A percentile compares a stretch with the other conserved stretches of the same genome.
These are phyloP conservation scores for Drosophila pachea DNA, from an alignment of 1,140 invertebrate species.

Conservation along the genomic window DNA sequence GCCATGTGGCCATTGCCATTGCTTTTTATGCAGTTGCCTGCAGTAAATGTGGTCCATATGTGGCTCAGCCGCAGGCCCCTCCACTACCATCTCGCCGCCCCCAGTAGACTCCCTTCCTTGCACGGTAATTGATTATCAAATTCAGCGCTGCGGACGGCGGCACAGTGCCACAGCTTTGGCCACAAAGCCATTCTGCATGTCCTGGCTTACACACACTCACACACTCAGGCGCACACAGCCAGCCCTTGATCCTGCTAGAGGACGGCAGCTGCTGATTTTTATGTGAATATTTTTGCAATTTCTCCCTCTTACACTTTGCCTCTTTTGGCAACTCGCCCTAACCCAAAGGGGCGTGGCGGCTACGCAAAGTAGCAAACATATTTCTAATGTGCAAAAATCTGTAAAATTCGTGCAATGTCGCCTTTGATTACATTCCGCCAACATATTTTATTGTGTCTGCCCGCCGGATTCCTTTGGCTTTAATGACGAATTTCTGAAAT, in stretches of 20 bases:
- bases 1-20: slow-evolving; percentile 42
- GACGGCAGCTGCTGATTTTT: too few species aligned
- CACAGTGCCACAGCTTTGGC: too few species aligned
- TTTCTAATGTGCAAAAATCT: slow-evolving; percentile 75
- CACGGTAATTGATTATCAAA: slow-evolving; percentile 75
- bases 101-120: slow-evolving; percentile 9
- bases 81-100: neutral
- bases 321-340: slow-evolving; percentile 49
- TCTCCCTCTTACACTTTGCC: neutral
- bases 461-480: neutral
- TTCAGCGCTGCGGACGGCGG: slow-evolving; percentile 61
- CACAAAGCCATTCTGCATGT: slow-evolving; percentile 40
- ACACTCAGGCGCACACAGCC: too few species aligned
- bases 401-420: slow-evolving; percentile 64
- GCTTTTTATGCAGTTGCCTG: slow-evolving; percentile 40
- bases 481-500: too few species aligned
- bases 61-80: slow-evolving; percentile 22
- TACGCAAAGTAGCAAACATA: slow-evolving; percentile 53
- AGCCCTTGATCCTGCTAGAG: too few species aligned
- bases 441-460: neutral
- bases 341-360: slow-evolving; percentile 2
- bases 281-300: neutral
- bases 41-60: slow-evolving; percentile 63
- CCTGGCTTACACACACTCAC: slow-evolving; percentile 7
- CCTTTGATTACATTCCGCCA: slow-evolving; percentile 56